Percentiles rank a stretch among this genome's conserved stretches.
Evolutionary conservation across 92 coral and sea anemone genomes (phyloP).

Genomic region (Zoanthus sociatus): DNA sequence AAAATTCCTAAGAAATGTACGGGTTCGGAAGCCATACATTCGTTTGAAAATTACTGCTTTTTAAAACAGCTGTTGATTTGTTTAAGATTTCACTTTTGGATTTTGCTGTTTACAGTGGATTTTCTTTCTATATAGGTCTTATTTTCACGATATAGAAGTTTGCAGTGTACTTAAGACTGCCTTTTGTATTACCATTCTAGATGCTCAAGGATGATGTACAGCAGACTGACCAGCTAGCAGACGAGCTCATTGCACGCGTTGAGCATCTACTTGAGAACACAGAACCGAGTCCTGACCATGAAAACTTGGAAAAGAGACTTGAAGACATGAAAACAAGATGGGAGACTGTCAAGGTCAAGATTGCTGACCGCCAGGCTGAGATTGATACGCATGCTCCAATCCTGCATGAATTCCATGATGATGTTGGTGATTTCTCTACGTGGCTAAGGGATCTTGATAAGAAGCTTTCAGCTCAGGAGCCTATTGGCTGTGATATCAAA

Average conservation of each 20-base stretch:
- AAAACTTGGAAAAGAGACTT: slow-evolving; percentile 80
- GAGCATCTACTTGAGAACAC: slow-evolving; percentile 85
- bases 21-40: too few species aligned
- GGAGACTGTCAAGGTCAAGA: slow-evolving; percentile 85
- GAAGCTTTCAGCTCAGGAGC: slow-evolving; percentile 81
- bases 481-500: slow-evolving; percentile 77
- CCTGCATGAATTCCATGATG: slow-evolving; percentile 80
- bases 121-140: too few species aligned
- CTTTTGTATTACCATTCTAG: slow-evolving; percentile 42
- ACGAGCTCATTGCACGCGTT: slow-evolving; percentile 84
- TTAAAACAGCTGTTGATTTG: too few species aligned
- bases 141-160: too few species aligned
- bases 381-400: slow-evolving; percentile 77
- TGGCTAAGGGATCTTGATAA: slow-evolving; percentile 85
- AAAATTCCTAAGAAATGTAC: too few species aligned
- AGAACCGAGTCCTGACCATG: slow-evolving; percentile 95
- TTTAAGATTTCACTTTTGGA: too few species aligned
- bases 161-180: background rate
- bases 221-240: slow-evolving; percentile 81
- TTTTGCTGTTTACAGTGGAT: too few species aligned
- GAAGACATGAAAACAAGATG: slow-evolving; percentile 92
- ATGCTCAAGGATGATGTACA: slow-evolving; percentile 80
- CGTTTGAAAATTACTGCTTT: too few species aligned
- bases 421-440: slow-evolving; percentile 76
- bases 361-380: slow-evolving; percentile 82